A percentile compares a stretch with the other conserved stretches of the same genome.
Conservation (phyloP, 2,888 invertebrate species). For the Baccha elongata region DNA sequence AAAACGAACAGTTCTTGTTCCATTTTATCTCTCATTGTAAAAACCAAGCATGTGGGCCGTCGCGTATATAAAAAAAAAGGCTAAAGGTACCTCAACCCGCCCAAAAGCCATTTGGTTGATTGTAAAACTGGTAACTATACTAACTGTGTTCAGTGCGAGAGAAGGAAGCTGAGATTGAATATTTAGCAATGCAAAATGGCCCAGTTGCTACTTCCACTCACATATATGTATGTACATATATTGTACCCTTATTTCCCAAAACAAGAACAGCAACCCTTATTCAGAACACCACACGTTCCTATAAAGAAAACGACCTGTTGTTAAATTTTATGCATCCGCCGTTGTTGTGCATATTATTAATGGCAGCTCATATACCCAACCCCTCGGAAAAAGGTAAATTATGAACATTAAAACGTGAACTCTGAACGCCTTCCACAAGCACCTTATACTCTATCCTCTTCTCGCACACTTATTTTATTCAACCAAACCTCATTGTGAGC, state of each 20-base stretch:
- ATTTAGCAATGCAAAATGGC: constrained; percentile 64
- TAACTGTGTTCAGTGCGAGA: constrained; percentile 12
- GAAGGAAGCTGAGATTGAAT: constrained; percentile 59
- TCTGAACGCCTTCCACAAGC: neutral
- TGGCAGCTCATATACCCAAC: neutral
- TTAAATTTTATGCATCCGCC: constrained; percentile 66
- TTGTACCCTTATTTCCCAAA: no score
- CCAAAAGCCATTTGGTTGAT: constrained; percentile 32
- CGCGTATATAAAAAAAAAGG: neutral
- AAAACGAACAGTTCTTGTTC: constrained; percentile 20
- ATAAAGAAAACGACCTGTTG: constrained; percentile 63
- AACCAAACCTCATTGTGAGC: constrained; percentile 4
- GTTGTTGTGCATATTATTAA: constrained; percentile 59
- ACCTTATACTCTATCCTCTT: neutral
- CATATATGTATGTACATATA: no score
- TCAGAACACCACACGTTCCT: constrained; percentile 2
- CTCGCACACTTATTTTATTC: neutral
- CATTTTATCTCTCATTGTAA: neutral
- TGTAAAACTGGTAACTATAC: constrained; percentile 47
- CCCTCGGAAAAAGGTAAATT: constrained; percentile 29
- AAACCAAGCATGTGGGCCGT: constrained; percentile 10
- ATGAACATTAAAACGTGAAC: constrained; percentile 65
- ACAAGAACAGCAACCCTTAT: neutral
- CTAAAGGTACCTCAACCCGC: constrained; percentile 7
- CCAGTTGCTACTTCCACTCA: constrained; percentile 32